These are phyloP conservation scores for Cryptocephalus moraei DNA, from an alignment of 2,888 invertebrate genomes.

Conservation along the genomic window DNA sequence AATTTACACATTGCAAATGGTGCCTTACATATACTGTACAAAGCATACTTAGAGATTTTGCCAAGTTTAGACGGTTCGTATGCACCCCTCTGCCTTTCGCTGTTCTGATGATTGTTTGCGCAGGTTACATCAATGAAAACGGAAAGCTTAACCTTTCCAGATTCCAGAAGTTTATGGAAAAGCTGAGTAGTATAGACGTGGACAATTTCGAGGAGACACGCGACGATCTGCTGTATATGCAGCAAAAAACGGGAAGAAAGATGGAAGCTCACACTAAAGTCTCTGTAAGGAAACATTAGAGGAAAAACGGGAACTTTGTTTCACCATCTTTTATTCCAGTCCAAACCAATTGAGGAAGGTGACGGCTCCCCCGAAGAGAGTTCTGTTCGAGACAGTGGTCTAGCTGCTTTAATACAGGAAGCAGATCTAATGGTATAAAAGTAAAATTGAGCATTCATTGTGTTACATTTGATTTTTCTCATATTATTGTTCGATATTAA, in stretches of 20 bases:
- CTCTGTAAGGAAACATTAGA: slow-evolving; percentile 10
- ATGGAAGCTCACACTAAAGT: slow-evolving; percentile 17
- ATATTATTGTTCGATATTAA: too few relatives aligned
- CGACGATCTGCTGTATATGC: slow-evolving; percentile 76
- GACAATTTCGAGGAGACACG: slow-evolving; percentile 66
- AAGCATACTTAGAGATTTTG: slow-evolving; percentile 76
- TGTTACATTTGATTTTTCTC: too few relatives aligned
- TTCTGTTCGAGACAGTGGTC: slow-evolving; percentile 30
- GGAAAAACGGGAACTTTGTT: too few relatives aligned
- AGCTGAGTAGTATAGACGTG: slow-evolving; percentile 60
- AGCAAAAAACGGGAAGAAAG: slow-evolving; percentile 60
- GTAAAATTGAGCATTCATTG: slow-evolving; percentile 6
- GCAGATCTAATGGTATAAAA: slow-evolving; percentile 45
- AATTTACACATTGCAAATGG: slow-evolving; percentile 88
- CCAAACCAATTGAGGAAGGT: too few relatives aligned
- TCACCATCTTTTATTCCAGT: too few relatives aligned
- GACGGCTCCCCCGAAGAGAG: too few relatives aligned
- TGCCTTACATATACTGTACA: slow-evolving; percentile 78
- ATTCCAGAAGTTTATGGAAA: slow-evolving; percentile 77
- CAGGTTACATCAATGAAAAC: slow-evolving; percentile 87
- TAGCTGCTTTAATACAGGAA: slow-evolving; percentile 52
- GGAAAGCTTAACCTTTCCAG: slow-evolving; percentile 73
- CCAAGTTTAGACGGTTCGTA: slow-evolving; percentile 72
- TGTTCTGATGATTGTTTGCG: background rate
- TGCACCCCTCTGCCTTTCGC: too few relatives aligned